Evolutionary conservation across 2,888 invertebrate genomes (phyloP), one percentile per base, ranked within the genome.

Genomic region (Xestoiulus laeticollis): DNA sequence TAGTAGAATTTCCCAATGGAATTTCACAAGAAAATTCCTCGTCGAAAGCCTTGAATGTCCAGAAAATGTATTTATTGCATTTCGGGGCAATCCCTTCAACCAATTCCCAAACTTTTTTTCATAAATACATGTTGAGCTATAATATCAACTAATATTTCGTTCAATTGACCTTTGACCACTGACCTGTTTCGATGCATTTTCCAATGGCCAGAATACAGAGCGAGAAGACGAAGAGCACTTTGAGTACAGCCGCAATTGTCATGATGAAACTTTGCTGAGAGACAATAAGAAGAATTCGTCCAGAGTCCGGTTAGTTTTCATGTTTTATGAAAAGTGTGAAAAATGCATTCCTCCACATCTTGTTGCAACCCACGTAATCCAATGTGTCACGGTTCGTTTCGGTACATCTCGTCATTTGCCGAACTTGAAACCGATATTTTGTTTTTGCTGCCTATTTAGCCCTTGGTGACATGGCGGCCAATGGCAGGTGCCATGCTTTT

Each of bases 381-480:
- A 68, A 68, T n/a, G 4, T 68, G 68, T 68, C 68, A 26, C 22
- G 26, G 19, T 68, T 68, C 26, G 12, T 68, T 10, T 59, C n/a
- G 26, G 10, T 68, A 5, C 6, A 68, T 26, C 26, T 26, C 68
- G 22, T 12, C 68, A 26, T 26, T 68, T 22, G 68, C 68, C 68
- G 68, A 68, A 68, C 68, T 68, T 68, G 68, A 68, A 68, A 68
- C 26, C 68, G 68, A 68, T 68, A 26, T 68, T 68, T 68, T 68
- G 68, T 22, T 68, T n/a, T 26, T 12, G 22, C 68, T 26, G 22
- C 22, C n/a, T n/a, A 68, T 26, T 22, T 26, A 26, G 26, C 68
- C 22, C 2, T n/a, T 68, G 22, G 68, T 22, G 26, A 6, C 68
- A 68, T 68, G 68, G 26, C 68, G 68, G 68, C 68, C 68, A 26